Evolutionary conservation across 1,140 invertebrate genomes (phyloP).

Genomic region (Vanessa atalanta): DNA sequence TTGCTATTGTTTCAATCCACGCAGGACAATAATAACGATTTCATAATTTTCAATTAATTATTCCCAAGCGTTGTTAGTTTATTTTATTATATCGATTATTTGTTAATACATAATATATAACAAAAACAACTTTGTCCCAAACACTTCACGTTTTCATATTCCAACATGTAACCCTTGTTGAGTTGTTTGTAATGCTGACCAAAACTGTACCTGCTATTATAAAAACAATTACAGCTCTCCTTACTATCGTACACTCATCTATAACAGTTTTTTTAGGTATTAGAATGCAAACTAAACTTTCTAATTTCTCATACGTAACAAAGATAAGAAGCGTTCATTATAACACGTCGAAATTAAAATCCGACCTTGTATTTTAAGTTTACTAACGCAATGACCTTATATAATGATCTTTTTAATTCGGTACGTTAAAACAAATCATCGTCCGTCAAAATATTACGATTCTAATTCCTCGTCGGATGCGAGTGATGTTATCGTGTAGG

Average conservation of each 20-base stretch:
- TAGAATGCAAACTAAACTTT: slow-evolving; percentile 1
- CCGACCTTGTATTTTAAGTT: slow-evolving; percentile 1
- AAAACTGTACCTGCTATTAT: too few relatives aligned
- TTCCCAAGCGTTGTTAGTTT: too few relatives aligned
- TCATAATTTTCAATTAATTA: too few relatives aligned
- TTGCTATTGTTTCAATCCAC: too few relatives aligned
- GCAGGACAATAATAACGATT: too few relatives aligned
- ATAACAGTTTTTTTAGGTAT: background rate
- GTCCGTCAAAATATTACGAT: slow-evolving; percentile 31
- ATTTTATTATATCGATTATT: too few relatives aligned
- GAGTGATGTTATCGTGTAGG: slow-evolving; percentile 18
- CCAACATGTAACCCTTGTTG: too few relatives aligned
- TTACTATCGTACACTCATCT: background rate
- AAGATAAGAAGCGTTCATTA: background rate
- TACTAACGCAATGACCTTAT: background rate
- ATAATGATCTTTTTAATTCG: background rate
- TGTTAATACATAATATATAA: too few relatives aligned
- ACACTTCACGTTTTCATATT: too few relatives aligned
- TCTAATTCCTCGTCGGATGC: slow-evolving; percentile 25
- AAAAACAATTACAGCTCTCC: too few relatives aligned
- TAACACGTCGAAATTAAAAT: background rate
- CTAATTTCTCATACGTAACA: background rate
- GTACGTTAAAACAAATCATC: background rate
- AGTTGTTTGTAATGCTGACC: too few relatives aligned
- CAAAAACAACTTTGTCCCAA: too few relatives aligned